phyloP scores from a whole-genome alignment of 2,797 vertebrate genomes.

The Acridotheres tristis region DNA sequence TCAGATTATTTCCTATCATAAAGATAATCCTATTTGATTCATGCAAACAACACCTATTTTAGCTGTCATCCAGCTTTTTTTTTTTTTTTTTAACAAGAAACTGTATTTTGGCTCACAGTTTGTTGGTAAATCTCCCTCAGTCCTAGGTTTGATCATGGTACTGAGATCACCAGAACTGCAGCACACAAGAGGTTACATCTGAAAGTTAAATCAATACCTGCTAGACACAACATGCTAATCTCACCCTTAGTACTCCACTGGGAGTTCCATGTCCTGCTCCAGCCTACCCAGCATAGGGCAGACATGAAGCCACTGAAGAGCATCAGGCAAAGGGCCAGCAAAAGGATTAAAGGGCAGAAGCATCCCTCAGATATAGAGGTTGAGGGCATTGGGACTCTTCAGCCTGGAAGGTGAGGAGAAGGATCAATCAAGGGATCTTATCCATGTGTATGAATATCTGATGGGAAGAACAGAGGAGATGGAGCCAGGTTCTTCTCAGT shows the following conservation, averaged over 20 bases:
- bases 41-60: background rate
- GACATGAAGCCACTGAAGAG: background rate
- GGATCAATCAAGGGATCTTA: background rate
- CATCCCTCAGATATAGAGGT: background rate
- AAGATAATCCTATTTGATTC: background rate
- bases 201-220: background rate
- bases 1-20: background rate
- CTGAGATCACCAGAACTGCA: background rate
- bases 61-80: background rate
- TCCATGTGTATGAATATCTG: rapidly evolving
- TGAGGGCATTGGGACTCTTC: background rate
- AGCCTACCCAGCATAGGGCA: background rate
- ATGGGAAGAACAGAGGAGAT: rapidly evolving
- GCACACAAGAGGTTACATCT: background rate
- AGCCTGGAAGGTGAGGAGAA: background rate
- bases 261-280: background rate
- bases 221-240: background rate
- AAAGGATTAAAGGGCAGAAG: background rate
- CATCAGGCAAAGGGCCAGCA: background rate
- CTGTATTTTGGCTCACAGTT: background rate
- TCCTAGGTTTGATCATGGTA: background rate
- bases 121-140: background rate
- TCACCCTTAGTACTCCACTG: background rate
- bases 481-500: background rate
- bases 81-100: background rate